A percentile compares a stretch with the other conserved stretches of the same genome.
phyloP scores from a whole-genome alignment of 2,888 invertebrate species.

The Sphaerophoria taeniata region DNA sequence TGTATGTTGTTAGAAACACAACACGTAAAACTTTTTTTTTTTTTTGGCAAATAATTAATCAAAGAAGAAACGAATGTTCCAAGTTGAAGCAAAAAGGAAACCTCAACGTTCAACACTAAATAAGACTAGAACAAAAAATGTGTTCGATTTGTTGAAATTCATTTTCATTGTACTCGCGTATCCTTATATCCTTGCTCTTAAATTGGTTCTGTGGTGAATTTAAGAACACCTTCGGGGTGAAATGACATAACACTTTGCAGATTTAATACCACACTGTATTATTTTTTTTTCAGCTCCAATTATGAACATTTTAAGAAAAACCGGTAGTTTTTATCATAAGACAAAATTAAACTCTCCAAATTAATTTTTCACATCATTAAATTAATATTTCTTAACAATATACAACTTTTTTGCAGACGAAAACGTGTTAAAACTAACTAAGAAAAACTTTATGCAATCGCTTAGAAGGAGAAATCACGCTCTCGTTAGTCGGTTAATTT shows the following conservation, averaged over 20 bases:
- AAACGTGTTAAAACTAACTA: no score
- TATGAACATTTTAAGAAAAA: slow-evolving; percentile 20
- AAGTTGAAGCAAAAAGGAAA: no score
- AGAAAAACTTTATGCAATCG: no score
- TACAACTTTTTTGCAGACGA: slow-evolving; percentile 56
- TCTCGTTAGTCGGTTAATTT: slow-evolving; percentile 45
- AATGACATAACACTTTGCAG: slow-evolving; percentile 69
- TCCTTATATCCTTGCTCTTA: slow-evolving; percentile 31
- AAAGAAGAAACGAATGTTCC: no score
- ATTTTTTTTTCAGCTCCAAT: slow-evolving; percentile 10
- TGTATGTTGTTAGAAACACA: no score
- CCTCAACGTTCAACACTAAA: no score
- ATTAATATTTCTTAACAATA: slow-evolving; percentile 34
- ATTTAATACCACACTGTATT: slow-evolving; percentile 24
- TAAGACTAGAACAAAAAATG: no score
- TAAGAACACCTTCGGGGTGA: slow-evolving; percentile 23
- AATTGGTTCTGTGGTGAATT: slow-evolving; percentile 43
- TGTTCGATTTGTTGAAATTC: no score
- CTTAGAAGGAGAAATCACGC: slow-evolving; percentile 54
- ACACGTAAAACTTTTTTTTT: no score
- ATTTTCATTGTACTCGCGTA: no score
- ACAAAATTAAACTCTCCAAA: slow-evolving; percentile 12
- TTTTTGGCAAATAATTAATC: no score
- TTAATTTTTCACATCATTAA: neutral
- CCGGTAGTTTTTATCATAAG: slow-evolving; percentile 42